These are phyloP conservation scores for Lithosia quadra DNA, from an alignment of 2,888 invertebrate species.

Conservation along the genomic window DNA sequence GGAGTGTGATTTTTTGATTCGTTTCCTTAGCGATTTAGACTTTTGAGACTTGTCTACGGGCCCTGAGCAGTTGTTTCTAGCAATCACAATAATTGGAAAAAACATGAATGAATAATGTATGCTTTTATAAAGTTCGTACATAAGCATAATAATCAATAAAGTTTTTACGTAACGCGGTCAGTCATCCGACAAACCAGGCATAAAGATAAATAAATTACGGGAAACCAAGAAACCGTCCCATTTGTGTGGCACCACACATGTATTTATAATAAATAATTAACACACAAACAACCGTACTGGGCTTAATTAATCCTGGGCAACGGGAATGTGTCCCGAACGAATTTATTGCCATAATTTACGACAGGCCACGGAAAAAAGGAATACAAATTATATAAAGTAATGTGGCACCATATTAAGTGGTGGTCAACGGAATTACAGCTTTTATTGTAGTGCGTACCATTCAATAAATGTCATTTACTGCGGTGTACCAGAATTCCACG, in stretches of 20 bases:
- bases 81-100: too few species aligned
- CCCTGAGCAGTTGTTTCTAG: too few species aligned
- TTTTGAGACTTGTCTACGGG: too few species aligned
- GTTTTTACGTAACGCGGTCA: conserved; percentile 1
- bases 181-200: conserved; percentile 7
- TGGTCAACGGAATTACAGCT: conserved; percentile 37
- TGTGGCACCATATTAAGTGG: conserved; percentile 58
- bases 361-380: conserved; percentile 75
- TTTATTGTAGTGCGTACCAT: background rate
- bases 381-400: conserved; percentile 70
- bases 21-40: too few species aligned
- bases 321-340: conserved; percentile 71
- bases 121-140: too few species aligned
- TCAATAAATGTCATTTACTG: background rate
- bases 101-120: too few species aligned
- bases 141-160: background rate
- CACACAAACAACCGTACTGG: conserved; percentile 66
- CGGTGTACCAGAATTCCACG: too few species aligned
- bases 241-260: conserved; percentile 44
- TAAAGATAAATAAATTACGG: conserved; percentile 5
- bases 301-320: conserved; percentile 79
- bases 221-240: conserved; percentile 31
- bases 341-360: conserved; percentile 84
- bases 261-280: conserved; percentile 55
- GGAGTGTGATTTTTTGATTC: too few species aligned